A percentile compares a stretch with the other conserved stretches of the same genome.
These are phyloP conservation scores for Brenthis hecate DNA, from an alignment of 2,888 invertebrate genomes.

Conservation along the genomic window DNA sequence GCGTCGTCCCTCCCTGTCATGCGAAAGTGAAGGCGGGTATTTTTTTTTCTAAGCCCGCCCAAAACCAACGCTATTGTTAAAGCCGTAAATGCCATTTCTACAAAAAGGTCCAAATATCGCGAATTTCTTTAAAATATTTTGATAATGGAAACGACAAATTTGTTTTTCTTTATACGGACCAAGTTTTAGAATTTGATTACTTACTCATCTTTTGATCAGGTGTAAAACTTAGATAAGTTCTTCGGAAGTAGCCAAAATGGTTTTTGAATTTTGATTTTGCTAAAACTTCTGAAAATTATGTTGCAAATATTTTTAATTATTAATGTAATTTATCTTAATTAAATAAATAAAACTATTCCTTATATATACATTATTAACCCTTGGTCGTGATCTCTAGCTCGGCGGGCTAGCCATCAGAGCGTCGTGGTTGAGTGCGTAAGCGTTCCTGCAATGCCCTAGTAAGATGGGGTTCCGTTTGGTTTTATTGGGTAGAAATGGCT, in stretches of 20 bases:
- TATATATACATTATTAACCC: too few species aligned
- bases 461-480: too few species aligned
- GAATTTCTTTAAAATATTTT: constrained; percentile 40
- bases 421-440: too few species aligned
- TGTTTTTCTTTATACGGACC: constrained; percentile 38
- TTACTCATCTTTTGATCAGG: constrained; percentile 12
- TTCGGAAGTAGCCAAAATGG: not conserved
- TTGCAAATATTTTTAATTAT: too few species aligned
- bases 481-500: too few species aligned
- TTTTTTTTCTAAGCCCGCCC: constrained; percentile 45
- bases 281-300: too few species aligned
- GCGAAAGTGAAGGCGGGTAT: constrained; percentile 79
- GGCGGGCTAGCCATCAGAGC: too few species aligned
- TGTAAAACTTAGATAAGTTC: not conserved
- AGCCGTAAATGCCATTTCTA: constrained; percentile 10
- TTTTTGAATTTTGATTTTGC: not conserved
- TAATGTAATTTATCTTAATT: too few species aligned
- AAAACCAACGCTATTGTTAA: constrained; percentile 50
- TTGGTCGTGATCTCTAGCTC: too few species aligned
- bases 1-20: constrained; percentile 76
- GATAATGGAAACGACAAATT: constrained; percentile 45
- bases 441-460: too few species aligned
- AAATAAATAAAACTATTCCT: too few species aligned
- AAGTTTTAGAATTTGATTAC: constrained; percentile 31
- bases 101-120: constrained; percentile 10